Percentiles rank a stretch among this genome's conserved stretches.
These are phyloP conservation scores for Junco hyemalis DNA, from an alignment of 2,113 vertebrate species.

Conservation along the genomic window DNA sequence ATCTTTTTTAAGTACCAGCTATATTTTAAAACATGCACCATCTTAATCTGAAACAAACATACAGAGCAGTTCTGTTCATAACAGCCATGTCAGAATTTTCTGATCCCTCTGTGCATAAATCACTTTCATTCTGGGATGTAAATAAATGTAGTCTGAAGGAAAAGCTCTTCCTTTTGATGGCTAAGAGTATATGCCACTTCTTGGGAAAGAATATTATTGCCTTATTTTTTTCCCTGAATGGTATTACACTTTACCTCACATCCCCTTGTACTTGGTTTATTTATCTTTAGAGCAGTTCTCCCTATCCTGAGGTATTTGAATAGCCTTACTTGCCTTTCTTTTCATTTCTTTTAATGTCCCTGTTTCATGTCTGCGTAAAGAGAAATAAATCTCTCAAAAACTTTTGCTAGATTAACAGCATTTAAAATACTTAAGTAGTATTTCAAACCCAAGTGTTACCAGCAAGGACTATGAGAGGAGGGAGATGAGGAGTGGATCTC, in stretches of 20 bases:
- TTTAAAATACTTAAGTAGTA: not conserved
- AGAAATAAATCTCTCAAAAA: not conserved
- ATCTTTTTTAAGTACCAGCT: not conserved
- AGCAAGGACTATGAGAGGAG: not conserved
- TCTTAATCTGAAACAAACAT: not conserved
- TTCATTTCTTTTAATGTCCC: constrained; percentile 73
- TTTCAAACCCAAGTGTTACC: not conserved
- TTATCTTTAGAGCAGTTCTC: constrained; percentile 55
- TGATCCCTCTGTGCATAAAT: not conserved
- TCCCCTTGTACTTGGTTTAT: constrained; percentile 32
- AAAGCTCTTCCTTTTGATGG: not conserved
- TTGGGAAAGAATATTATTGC: constrained; percentile 12
- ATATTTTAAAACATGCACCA: not conserved
- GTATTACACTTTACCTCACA: not conserved
- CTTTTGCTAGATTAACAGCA: not conserved
- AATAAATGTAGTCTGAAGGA: not conserved
- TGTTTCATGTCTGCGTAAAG: constrained; percentile 4
- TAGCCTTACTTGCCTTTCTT: constrained; percentile 66
- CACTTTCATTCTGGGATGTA: not conserved
- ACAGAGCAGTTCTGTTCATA: not conserved
- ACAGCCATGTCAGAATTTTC: not conserved
- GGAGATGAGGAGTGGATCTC: not conserved
- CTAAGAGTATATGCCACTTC: not conserved
- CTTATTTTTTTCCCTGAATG: not conserved
- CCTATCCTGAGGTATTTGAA: constrained; percentile 65